A percentile compares a stretch with the other conserved stretches of the same genome.
phyloP scores from a whole-genome alignment of 2,888 invertebrate genomes.

The Lochmaea crataegi region DNA sequence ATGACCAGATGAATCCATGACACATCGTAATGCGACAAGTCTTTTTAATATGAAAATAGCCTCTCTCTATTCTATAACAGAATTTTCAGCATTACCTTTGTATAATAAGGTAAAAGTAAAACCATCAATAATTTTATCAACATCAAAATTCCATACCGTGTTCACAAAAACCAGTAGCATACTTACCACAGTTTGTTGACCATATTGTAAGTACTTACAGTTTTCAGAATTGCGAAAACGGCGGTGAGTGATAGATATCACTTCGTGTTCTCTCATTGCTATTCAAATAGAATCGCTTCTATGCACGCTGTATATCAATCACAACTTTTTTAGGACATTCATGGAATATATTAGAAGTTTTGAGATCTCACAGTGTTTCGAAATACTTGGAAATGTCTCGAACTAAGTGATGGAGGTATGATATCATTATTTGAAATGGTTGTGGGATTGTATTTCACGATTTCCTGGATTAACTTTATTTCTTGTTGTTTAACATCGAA shows the following conservation, averaged over 20 bases:
- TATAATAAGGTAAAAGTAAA: not conserved
- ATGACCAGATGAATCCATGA: too few relatives aligned
- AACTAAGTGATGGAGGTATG: conserved; percentile 23
- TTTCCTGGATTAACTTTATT: conserved; percentile 13
- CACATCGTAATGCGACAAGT: too few relatives aligned
- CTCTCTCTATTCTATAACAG: too few relatives aligned
- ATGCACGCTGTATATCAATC: conserved; percentile 53
- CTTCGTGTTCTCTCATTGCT: conserved; percentile 48
- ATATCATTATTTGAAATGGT: conserved; percentile 27
- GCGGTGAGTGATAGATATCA: conserved; percentile 37
- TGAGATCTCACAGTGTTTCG: conserved; percentile 48
- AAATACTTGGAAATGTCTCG: conserved; percentile 44
- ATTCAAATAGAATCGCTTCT: conserved; percentile 51
- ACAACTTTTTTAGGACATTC: conserved; percentile 53
- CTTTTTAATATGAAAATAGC: too few relatives aligned
- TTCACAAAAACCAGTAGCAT: not conserved
- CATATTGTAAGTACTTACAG: conserved; percentile 19
- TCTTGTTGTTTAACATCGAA: not conserved
- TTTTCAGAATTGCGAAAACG: conserved; percentile 41
- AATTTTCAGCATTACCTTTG: not conserved
- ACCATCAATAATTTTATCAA: not conserved
- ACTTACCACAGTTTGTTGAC: not conserved
- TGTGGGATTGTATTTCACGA: conserved; percentile 18
- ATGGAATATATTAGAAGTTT: conserved; percentile 55
- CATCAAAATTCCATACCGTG: not conserved